A percentile compares a stretch with the other conserved stretches of the same genome.
These are phyloP conservation scores for Drosophila stalkeri DNA, from an alignment of 2,888 invertebrate genomes.

Conservation along the genomic window DNA sequence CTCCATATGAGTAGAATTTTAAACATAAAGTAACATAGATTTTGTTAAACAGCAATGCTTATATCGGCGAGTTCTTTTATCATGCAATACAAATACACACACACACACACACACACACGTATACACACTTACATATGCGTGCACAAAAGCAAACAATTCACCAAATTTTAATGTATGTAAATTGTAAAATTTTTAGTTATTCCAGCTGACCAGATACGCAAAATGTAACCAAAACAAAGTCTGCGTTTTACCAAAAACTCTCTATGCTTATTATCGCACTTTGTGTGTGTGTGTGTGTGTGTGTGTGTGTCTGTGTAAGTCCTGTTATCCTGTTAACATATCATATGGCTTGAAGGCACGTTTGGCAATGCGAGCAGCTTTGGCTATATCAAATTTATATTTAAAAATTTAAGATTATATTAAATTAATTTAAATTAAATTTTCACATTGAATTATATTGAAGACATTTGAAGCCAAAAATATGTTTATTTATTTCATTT, in stretches of 20 bases:
- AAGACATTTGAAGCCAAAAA: no score
- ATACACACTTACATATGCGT: background rate
- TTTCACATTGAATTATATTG: no score
- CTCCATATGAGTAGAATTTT: slow-evolving; percentile 12
- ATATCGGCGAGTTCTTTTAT: slow-evolving; percentile 32
- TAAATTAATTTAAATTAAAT: no score
- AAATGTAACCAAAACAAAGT: slow-evolving; percentile 43
- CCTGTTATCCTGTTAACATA: background rate
- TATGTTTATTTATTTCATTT: no score
- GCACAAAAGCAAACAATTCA: slow-evolving; percentile 32
- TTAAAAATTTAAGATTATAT: no score
- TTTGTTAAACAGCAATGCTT: slow-evolving; percentile 21
- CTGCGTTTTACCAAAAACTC: slow-evolving; percentile 19
- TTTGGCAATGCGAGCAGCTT: background rate
- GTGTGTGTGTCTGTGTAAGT: background rate
- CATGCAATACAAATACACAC: slow-evolving; percentile 18
- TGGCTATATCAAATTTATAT: no score
- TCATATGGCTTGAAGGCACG: no score
- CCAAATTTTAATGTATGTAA: slow-evolving; percentile 33
- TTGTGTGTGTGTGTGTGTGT: background rate
- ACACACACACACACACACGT: background rate
- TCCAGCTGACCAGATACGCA: slow-evolving; percentile 51
- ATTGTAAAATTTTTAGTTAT: slow-evolving; percentile 47
- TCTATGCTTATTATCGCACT: slow-evolving; percentile 10
- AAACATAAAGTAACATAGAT: slow-evolving; percentile 33